phyloP scores from a whole-genome alignment of 2,113 vertebrate genomes.

The Psettodes erumei region DNA sequence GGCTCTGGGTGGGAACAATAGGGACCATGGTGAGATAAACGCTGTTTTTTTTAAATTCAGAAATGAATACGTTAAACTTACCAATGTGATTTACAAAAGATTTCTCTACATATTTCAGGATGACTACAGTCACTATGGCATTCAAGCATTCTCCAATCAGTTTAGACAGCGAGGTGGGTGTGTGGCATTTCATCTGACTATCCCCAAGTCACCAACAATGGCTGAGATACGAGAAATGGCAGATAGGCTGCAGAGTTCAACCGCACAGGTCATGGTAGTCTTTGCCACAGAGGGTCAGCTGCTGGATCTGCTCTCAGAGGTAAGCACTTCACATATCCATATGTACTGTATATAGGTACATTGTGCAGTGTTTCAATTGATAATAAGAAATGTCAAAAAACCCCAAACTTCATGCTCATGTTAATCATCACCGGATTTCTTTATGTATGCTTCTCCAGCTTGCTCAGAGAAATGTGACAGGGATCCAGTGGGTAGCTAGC shows the following conservation, averaged over 20 bases:
- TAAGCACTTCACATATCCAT: slow-evolving; percentile 7
- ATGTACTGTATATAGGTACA: not conserved
- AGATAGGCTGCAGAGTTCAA: slow-evolving; percentile 72
- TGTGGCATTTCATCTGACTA: slow-evolving; percentile 71
- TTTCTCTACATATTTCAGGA: slow-evolving; percentile 58
- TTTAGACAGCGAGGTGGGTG: slow-evolving; percentile 75
- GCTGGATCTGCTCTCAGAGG: slow-evolving; percentile 72
- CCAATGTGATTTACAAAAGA: not conserved
- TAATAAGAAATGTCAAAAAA: not conserved
- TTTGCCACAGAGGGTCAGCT: slow-evolving; percentile 81
- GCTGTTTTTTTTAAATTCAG: not conserved
- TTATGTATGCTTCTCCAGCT: slow-evolving; percentile 37
- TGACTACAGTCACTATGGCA: slow-evolving; percentile 83
- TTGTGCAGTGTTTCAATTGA: not conserved
- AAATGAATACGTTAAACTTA: not conserved
- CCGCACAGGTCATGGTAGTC: slow-evolving; percentile 76
- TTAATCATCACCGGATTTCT: not conserved
- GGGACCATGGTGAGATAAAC: slow-evolving; percentile 72
- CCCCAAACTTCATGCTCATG: not conserved
- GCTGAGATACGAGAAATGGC: slow-evolving; percentile 66
- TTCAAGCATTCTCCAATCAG: slow-evolving; percentile 79
- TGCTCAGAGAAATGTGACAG: slow-evolving; percentile 74
- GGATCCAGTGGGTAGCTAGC: slow-evolving; percentile 80
- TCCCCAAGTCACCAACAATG: slow-evolving; percentile 70
- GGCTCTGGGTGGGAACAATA: slow-evolving; percentile 83